Percentiles rank a stretch among this genome's conserved stretches.
phyloP scores from a whole-genome alignment of 2,797 vertebrate genomes.

The Scleropages formosus region DNA sequence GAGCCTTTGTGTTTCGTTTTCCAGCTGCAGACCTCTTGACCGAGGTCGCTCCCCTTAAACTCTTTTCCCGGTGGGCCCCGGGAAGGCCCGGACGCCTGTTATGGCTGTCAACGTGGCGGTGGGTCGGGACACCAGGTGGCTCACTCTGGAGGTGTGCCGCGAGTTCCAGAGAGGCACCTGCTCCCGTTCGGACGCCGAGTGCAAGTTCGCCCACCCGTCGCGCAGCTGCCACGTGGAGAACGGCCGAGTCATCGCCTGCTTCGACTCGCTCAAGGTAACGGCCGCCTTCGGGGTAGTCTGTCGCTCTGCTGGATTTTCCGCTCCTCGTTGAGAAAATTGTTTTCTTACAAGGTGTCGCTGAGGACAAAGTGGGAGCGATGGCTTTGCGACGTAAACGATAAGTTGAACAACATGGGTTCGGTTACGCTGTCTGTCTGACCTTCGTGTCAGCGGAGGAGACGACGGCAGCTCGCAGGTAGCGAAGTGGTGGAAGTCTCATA shows the following conservation, averaged over 20 bases:
- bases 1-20: neutral
- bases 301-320: no score
- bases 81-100: constrained; percentile 7
- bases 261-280: constrained; percentile 99
- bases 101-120: constrained; percentile 91
- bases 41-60: neutral
- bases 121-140: constrained; percentile 97
- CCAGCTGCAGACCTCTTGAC: neutral
- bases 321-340: no score
- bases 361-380: no score
- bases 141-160: constrained; percentile 97
- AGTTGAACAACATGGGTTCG: neutral
- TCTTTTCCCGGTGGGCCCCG: neutral
- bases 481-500: no score
- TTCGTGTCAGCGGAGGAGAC: no score
- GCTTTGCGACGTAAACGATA: no score
- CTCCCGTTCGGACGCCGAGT: constrained; percentile 91
- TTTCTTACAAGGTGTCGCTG: no score
- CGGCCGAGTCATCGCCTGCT: constrained; percentile 96
- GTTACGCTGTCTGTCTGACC: no score
- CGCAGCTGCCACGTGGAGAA: constrained; percentile 98
- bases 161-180: constrained; percentile 98
- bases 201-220: constrained; percentile 97
- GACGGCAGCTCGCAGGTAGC: no score
- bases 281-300: no score